These are phyloP conservation scores for Fulica atra DNA, from an alignment of 2,113 vertebrate species.

Conservation along the genomic window DNA sequence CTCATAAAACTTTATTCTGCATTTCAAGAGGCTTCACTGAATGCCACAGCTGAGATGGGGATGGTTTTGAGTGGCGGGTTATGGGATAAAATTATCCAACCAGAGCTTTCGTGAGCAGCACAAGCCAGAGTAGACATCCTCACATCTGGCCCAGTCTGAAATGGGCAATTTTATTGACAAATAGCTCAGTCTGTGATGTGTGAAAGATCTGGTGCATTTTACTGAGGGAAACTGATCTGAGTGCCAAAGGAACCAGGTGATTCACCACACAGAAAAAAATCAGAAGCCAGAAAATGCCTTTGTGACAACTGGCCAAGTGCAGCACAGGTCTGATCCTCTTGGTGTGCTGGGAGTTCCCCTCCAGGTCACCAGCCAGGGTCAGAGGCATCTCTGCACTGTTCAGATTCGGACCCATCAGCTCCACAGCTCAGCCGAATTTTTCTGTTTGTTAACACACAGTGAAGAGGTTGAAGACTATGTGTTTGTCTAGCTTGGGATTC, in stretches of 20 bases:
- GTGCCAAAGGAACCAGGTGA: not conserved
- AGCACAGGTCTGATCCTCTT: not conserved
- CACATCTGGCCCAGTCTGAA: not conserved
- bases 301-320: not conserved
- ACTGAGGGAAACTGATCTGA: not conserved
- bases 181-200: not conserved
- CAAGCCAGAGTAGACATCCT: not conserved
- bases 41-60: not conserved
- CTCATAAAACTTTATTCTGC: not conserved
- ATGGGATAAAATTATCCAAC: not conserved
- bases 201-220: not conserved
- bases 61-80: not conserved
- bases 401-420: not conserved
- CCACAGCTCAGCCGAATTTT: not conserved
- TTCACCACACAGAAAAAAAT: not conserved
- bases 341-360: not conserved
- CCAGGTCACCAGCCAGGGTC: not conserved
- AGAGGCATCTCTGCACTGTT: not conserved
- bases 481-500: not conserved
- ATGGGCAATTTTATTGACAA: not conserved
- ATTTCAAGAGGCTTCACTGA: not conserved
- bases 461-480: not conserved
- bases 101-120: not conserved
- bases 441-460: not conserved
- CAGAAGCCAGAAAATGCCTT: not conserved